These are phyloP conservation scores for Cydia pomonella DNA, from an alignment of 1,140 invertebrate genomes.

Conservation along the genomic window DNA sequence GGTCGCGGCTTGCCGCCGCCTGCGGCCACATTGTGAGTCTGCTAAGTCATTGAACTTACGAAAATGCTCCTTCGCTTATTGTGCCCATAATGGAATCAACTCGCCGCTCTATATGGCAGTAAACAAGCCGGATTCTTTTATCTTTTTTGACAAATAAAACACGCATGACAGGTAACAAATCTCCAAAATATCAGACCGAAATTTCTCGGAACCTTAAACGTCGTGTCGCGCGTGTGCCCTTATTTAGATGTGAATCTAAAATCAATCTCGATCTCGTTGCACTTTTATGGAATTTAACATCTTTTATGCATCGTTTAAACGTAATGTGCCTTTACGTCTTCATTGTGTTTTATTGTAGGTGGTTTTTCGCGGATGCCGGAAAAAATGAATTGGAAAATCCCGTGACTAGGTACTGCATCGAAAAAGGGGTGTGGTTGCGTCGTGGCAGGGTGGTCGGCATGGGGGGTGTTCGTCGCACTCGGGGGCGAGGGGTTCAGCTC, in stretches of 20 bases:
- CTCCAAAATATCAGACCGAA: conserved; percentile 36
- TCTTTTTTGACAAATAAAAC: conserved; percentile 60
- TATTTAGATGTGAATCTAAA: conserved; percentile 24
- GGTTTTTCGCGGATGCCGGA: conserved; percentile 52
- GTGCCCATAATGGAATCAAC: conserved; percentile 75
- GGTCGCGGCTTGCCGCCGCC: conserved; percentile 51
- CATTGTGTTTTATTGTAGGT: conserved; percentile 14
- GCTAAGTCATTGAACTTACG: conserved; percentile 75
- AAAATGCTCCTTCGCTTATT: conserved; percentile 76
- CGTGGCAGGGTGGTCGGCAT: conserved; percentile 52
- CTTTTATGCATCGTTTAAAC: conserved; percentile 19
- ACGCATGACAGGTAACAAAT: conserved; percentile 53
- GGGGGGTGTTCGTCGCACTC: conserved; percentile 43
- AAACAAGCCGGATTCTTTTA: conserved; percentile 59
- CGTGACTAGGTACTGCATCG: conserved; percentile 71
- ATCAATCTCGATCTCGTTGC: background rate
- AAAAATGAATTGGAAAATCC: conserved; percentile 79
- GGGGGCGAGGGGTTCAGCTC: conserved; percentile 54
- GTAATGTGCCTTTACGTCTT: background rate
- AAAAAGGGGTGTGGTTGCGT: conserved; percentile 76
- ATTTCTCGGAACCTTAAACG: conserved; percentile 36
- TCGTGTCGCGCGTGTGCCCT: background rate
- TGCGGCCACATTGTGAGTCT: conserved; percentile 75
- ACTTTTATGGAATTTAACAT: background rate
- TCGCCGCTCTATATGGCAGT: conserved; percentile 67